Evolutionary conservation across 2,113 vertebrate genomes (phyloP), one percentile per base, ranked within the genome.

Genomic region (Candoia aspera): DNA sequence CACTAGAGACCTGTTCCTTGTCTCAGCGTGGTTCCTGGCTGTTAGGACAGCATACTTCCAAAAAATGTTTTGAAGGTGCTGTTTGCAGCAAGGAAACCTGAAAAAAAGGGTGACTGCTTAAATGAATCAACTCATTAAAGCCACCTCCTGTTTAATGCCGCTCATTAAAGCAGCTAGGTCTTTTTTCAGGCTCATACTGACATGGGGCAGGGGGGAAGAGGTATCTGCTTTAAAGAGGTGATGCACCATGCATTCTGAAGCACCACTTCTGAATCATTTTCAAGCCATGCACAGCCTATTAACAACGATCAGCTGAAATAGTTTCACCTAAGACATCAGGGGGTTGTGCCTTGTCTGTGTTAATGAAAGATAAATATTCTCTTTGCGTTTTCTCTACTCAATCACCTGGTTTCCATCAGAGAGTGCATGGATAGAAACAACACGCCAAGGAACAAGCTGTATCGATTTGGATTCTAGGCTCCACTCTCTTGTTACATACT

Each of bases 301-400:
- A 60, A 88, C 37, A 11, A 23, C 9, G 9, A 59, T 19, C 37
- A 54, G 21, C 29, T 46, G 29, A 33, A 29, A 21, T 15, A 23
- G 17, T 33, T 89, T 73, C 23, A 8, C 12, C 4, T 8, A 9
- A n/a, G 62, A n/a, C 15, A 55, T 33, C 17, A 1, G 49, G 62
- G 10, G 13, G 33, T n/a, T 53, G 9, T 73, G 19, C 8, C 86
- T 95, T 42, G 33, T 37, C 94, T 84, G 89, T 89, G 95, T 95
- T 96, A 94, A 96, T 1, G 87, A 85, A 37, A 94, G 93, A 94
- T 94, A 90, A 95, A 96, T 95, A 93, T 96, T 95, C 94, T 59
- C 85, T 59, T 64, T 0, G 17, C 93, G 88, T 95, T 93, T 95
- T 91, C 94, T 93, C 95, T 73, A 95, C 92, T 93, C 94, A 84